Conservation (phyloP, 1,140 invertebrate species). For the Papilio helenus region DNA sequence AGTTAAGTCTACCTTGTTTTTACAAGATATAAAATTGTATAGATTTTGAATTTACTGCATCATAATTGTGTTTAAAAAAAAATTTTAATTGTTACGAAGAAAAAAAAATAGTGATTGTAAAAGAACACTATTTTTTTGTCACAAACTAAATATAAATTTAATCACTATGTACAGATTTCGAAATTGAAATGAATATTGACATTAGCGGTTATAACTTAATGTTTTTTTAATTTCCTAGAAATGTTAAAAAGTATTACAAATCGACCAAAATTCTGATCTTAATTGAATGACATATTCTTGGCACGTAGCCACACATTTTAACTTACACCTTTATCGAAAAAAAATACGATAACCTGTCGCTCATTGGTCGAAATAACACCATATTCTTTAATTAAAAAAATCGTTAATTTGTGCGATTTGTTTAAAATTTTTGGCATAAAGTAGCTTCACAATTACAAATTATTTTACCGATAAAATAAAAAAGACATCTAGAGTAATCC, state of each 20-base stretch:
- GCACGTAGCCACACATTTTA: not conserved
- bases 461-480: not conserved
- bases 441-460: not conserved
- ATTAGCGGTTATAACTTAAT: conserved; percentile 8
- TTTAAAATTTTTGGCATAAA: not conserved
- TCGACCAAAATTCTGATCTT: not conserved
- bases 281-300: not conserved
- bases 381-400: not conserved
- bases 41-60: not conserved
- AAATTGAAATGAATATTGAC: not conserved
- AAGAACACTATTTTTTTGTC: not conserved
- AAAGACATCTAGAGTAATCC: not conserved
- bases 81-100: no score
- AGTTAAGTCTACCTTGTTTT: not conserved
- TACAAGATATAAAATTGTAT: not conserved
- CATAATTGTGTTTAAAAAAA: no score
- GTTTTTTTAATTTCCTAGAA: conserved; percentile 16
- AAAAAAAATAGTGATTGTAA: no score
- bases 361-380: not conserved
- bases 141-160: not conserved
- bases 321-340: not conserved
- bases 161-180: not conserved
- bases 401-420: no score
- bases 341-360: not conserved
- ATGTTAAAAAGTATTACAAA: conserved; percentile 3